phyloP scores from a whole-genome alignment of 2,797 vertebrate species.

The Lutjanus argentimaculatus region DNA sequence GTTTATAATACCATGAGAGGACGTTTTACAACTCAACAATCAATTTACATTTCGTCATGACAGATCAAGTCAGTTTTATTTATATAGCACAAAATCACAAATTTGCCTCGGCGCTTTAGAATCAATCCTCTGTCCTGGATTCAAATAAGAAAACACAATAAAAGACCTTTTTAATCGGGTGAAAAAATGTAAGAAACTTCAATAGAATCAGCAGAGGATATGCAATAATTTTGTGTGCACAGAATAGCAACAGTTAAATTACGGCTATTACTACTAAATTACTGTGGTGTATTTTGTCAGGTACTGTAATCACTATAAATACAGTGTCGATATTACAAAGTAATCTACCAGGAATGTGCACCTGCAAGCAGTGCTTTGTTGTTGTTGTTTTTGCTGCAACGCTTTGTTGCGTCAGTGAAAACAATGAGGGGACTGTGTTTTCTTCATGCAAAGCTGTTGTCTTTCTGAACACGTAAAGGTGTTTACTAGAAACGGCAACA shows the following conservation, averaged over 20 bases:
- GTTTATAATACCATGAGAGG: not conserved
- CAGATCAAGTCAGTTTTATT: conserved; percentile 5
- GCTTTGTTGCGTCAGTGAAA: not conserved
- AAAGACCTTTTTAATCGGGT: not conserved
- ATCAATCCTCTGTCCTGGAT: not conserved
- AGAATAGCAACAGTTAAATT: not conserved
- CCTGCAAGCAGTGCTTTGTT: not conserved
- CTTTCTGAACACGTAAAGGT: not conserved
- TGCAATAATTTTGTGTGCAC: not conserved
- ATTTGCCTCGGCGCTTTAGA: not conserved
- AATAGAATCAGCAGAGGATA: too few relatives aligned
- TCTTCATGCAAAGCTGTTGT: not conserved
- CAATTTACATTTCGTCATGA: not conserved
- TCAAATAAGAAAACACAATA: not conserved
- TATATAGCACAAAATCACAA: not conserved
- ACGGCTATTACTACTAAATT: not conserved
- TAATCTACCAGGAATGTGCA: conserved; percentile 2
- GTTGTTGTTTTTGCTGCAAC: not conserved
- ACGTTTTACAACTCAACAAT: not conserved
- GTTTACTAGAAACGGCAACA: not conserved
- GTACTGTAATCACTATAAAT: not conserved
- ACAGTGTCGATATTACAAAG: not conserved
- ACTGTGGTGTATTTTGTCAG: not conserved
- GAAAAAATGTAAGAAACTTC: not conserved
- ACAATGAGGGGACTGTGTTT: not conserved